Percentiles rank a stretch among this genome's conserved stretches.
Evolutionary conservation across 2,888 invertebrate genomes (phyloP).

Genomic region (Thera obeliscata): DNA sequence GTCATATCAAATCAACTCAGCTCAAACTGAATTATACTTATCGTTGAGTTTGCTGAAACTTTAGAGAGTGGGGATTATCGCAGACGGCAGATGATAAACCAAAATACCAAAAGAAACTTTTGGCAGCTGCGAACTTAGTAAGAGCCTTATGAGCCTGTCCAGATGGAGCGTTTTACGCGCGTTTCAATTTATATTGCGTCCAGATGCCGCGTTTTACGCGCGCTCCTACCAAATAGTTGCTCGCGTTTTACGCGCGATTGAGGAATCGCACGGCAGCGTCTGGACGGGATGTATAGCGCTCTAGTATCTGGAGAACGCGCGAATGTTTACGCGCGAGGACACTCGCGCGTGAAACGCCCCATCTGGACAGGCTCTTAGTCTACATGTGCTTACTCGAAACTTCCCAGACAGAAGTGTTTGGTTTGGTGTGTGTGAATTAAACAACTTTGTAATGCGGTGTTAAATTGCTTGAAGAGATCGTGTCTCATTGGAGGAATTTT

Average conservation of each 20-base stretch:
- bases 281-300: too few relatives aligned
- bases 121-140: neutral
- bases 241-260: too few relatives aligned
- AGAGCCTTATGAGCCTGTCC: too few relatives aligned
- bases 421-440: neutral
- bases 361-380: too few relatives aligned
- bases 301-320: too few relatives aligned
- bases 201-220: too few relatives aligned
- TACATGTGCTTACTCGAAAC: neutral
- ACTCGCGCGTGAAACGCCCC: too few relatives aligned
- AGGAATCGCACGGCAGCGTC: too few relatives aligned
- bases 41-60: neutral
- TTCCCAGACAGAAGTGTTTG: neutral
- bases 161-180: too few relatives aligned
- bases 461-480: neutral
- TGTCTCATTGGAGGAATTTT: neutral
- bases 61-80: neutral
- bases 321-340: too few relatives aligned
- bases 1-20: neutral
- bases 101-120: neutral
- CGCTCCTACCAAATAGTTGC: too few relatives aligned
- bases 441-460: neutral
- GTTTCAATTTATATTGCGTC: too few relatives aligned
- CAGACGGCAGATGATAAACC: neutral
- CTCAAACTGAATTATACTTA: neutral